Evolutionary conservation across 1,140 invertebrate species (phyloP).

Genomic region (Ylistrum balloti): DNA sequence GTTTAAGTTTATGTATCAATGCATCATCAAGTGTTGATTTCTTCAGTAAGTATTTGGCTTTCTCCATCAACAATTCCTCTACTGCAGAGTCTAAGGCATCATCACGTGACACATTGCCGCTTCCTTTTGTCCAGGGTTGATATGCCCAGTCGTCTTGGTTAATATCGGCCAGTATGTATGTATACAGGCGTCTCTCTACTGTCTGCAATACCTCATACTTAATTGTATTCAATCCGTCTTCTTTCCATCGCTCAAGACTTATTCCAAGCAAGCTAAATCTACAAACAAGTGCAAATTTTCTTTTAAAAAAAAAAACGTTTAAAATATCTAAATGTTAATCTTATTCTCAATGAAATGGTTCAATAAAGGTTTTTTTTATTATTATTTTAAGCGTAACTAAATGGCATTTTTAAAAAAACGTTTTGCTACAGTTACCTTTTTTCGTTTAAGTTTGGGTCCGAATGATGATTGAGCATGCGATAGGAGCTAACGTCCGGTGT

Average conservation of each 20-base stretch:
- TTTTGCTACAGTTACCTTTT: neutral
- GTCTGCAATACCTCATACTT: neutral
- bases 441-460: neutral
- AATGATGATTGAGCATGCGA: neutral
- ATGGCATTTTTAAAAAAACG: too few species aligned
- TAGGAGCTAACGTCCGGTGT: slow-evolving; percentile 7
- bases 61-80: neutral
- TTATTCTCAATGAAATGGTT: too few species aligned
- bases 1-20: neutral
- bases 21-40: neutral
- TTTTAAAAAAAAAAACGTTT: neutral
- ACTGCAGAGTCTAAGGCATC: neutral
- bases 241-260: neutral
- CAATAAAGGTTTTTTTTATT: too few species aligned
- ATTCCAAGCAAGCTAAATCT: neutral
- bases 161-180: neutral
- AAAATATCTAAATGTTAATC: too few species aligned
- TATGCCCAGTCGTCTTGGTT: neutral
- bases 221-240: neutral
- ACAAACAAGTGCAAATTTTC: too few species aligned
- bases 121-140: neutral
- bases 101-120: neutral
- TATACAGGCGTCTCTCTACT: neutral
- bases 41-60: neutral
- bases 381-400: too few species aligned